Conservation (phyloP, 2,113 vertebrate species). For the Oryzias melastigma region DNA sequence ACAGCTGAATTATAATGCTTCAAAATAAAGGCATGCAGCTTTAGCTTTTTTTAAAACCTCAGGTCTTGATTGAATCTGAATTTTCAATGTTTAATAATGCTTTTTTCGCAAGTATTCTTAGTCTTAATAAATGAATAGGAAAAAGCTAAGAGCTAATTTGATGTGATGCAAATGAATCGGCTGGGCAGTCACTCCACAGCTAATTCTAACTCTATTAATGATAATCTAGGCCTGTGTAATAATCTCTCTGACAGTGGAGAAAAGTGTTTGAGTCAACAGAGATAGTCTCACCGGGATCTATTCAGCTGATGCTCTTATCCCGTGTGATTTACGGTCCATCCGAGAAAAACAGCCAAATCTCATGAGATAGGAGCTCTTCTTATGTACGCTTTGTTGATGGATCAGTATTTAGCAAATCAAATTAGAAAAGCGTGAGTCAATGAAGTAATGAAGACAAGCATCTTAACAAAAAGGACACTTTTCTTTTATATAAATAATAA, state of each 20-base stretch:
- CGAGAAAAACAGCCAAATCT: not conserved
- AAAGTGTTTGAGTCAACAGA: not conserved
- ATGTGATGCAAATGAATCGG: too few relatives aligned
- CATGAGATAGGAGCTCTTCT: constrained; percentile 4
- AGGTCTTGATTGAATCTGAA: too few relatives aligned
- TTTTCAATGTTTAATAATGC: too few relatives aligned
- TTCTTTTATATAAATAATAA: not conserved
- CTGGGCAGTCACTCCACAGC: not conserved
- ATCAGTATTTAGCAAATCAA: not conserved
- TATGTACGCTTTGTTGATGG: not conserved
- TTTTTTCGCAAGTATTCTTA: too few relatives aligned
- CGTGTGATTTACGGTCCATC: not conserved
- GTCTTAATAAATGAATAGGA: too few relatives aligned
- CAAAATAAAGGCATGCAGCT: too few relatives aligned
- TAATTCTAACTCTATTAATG: not conserved
- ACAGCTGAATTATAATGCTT: too few relatives aligned
- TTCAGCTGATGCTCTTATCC: constrained; percentile 10
- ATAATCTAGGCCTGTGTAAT: not conserved
- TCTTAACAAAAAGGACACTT: not conserved
- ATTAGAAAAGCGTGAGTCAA: too few relatives aligned
- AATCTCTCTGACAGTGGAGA: rapidly evolving
- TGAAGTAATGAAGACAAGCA: not conserved
- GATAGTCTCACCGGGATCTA: not conserved
- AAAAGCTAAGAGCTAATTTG: too few relatives aligned
- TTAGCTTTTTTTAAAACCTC: too few relatives aligned